phyloP scores from a whole-genome alignment of 2,113 vertebrate genomes.

The Cercocebus atys region DNA sequence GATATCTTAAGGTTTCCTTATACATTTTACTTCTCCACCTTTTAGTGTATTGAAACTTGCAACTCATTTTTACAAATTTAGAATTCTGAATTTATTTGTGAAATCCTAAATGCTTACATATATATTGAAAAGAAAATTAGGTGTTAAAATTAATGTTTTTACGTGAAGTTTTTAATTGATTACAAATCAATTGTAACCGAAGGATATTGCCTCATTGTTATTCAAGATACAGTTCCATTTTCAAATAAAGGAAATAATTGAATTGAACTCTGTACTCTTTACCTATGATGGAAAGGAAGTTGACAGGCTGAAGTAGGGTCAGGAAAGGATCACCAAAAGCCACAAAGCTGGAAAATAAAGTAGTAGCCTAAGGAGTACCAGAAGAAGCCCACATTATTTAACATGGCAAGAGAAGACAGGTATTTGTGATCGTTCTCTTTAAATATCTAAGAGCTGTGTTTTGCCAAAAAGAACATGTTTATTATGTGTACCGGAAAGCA shows the following conservation, averaged over 20 bases:
- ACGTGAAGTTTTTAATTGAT: background rate
- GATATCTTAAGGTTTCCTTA: background rate
- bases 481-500: background rate
- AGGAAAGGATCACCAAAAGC: background rate
- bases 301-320: fast-evolving
- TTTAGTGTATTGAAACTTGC: background rate
- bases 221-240: background rate
- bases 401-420: background rate
- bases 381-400: background rate
- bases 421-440: background rate
- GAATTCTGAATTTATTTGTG: background rate
- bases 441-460: background rate
- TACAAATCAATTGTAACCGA: background rate
- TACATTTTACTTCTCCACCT: background rate
- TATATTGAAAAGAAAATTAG: background rate
- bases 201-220: background rate
- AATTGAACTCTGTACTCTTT: background rate
- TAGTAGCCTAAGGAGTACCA: background rate
- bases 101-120: background rate
- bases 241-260: background rate
- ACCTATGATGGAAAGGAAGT: background rate
- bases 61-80: background rate
- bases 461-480: background rate
- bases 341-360: background rate
- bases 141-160: background rate